These are phyloP conservation scores for Hirudo medicinalis DNA, from an alignment of 1,140 invertebrate genomes.

Conservation along the genomic window DNA sequence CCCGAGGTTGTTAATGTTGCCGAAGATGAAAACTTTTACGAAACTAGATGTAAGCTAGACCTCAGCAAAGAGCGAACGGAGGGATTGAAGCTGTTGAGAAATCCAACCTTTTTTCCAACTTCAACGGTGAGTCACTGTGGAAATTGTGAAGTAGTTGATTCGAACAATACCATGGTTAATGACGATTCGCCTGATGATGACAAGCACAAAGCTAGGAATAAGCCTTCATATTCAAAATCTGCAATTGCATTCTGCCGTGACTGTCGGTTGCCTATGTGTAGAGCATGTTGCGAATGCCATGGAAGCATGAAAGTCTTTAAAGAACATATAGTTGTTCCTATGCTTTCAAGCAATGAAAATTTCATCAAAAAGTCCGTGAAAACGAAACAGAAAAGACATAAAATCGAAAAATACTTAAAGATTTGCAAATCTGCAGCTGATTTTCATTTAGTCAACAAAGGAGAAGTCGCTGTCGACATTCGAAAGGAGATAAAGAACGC, in stretches of 20 bases:
- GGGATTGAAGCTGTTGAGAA: background rate
- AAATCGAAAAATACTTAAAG: background rate
- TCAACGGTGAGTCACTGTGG: background rate
- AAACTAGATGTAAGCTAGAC: background rate
- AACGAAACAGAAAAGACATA: background rate
- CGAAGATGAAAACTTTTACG: background rate
- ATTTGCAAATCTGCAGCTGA: background rate
- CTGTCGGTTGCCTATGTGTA: too few relatives aligned
- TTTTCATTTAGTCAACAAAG: background rate
- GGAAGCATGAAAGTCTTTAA: too few relatives aligned
- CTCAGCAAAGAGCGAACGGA: too few relatives aligned
- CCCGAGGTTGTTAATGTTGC: too few relatives aligned
- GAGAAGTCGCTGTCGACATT: background rate
- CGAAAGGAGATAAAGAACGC: background rate
- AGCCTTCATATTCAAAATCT: too few relatives aligned
- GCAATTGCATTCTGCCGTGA: too few relatives aligned
- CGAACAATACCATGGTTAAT: too few relatives aligned
- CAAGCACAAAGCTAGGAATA: too few relatives aligned
- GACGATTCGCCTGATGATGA: too few relatives aligned
- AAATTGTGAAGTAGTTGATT: background rate
- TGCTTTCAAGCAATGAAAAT: background rate
- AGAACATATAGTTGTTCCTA: too few relatives aligned
- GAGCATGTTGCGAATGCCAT: too few relatives aligned
- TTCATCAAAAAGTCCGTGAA: slow-evolving; percentile 4
- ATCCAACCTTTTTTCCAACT: background rate